These are phyloP conservation scores for Climacteris rufus DNA, from an alignment of 2,113 vertebrate genomes.

Conservation along the genomic window DNA sequence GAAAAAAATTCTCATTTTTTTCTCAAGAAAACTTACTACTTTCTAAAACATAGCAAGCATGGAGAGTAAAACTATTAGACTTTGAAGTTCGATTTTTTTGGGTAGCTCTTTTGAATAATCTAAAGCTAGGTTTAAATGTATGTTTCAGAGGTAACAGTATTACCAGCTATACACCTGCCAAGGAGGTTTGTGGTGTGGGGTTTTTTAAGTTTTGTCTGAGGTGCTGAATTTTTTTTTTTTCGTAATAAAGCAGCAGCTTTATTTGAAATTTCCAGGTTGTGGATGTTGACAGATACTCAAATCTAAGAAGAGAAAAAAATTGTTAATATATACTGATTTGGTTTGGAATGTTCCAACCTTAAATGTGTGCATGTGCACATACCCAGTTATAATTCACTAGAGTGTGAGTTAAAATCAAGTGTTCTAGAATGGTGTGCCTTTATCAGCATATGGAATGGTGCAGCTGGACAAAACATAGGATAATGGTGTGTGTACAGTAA, in stretches of 20 bases:
- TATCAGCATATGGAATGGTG: neutral
- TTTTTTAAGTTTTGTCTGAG: neutral
- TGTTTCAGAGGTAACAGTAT: neutral
- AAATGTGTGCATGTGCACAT: fast-evolving
- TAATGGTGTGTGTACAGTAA: neutral
- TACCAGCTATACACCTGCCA: neutral
- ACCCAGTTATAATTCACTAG: neutral
- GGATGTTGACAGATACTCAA: neutral
- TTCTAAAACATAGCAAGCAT: neutral
- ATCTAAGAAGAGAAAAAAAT: neutral
- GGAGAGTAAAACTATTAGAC: neutral
- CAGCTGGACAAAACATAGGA: neutral
- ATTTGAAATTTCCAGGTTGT: neutral
- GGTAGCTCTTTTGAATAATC: neutral
- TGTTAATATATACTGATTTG: neutral
- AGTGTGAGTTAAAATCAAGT: neutral
- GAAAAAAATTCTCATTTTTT: neutral
- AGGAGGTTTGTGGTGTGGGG: neutral
- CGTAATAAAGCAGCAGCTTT: neutral
- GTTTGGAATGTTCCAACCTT: neutral
- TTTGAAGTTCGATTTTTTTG: neutral
- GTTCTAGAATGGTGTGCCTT: neutral
- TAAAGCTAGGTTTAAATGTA: neutral
- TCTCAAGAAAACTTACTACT: neutral
- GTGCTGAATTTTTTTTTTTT: neutral